Evolutionary conservation across 2,113 vertebrate genomes (phyloP).

Genomic region (Ginglymostoma cirratum): DNA sequence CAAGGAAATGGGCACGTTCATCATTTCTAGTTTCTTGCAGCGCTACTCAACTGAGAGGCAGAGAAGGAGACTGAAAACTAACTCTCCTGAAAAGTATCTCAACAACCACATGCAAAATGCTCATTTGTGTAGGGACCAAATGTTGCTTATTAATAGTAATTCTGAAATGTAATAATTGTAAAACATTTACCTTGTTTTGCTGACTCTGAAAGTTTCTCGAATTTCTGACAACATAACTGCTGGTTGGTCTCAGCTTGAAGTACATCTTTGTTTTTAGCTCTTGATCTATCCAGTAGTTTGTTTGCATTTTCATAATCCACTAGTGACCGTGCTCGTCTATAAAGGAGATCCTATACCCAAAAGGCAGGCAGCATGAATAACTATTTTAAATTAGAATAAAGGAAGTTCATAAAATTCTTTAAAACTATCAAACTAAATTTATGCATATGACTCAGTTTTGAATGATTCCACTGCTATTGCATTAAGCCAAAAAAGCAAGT

Average conservation of each 20-base stretch:
- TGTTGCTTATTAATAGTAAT: background rate
- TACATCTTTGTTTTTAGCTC: slow-evolving; percentile 94
- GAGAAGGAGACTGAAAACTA: background rate
- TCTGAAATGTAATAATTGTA: background rate
- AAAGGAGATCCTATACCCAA: slow-evolving; percentile 78
- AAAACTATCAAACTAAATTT: background rate
- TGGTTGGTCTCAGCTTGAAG: slow-evolving; percentile 93
- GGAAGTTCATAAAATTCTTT: slow-evolving; percentile 17
- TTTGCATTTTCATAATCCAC: slow-evolving; percentile 98
- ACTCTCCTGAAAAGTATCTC: background rate
- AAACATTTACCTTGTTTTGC: slow-evolving; percentile 87
- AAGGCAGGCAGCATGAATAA: background rate
- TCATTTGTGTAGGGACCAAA: background rate
- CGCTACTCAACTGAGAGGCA: background rate
- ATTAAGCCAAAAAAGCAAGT: background rate
- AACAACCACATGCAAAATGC: background rate
- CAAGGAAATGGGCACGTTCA: background rate
- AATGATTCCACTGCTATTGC: background rate
- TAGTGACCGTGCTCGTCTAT: slow-evolving; percentile 85
- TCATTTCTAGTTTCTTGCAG: background rate
- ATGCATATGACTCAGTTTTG: background rate
- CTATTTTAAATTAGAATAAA: slow-evolving; percentile 17
- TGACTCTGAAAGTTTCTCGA: slow-evolving; percentile 97
- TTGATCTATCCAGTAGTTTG: slow-evolving; percentile 93
- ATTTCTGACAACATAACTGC: slow-evolving; percentile 95